A percentile compares a stretch with the other conserved stretches of the same genome.
These are phyloP conservation scores for Pithys albifrons DNA, from an alignment of 2,113 vertebrate species.

Conservation along the genomic window DNA sequence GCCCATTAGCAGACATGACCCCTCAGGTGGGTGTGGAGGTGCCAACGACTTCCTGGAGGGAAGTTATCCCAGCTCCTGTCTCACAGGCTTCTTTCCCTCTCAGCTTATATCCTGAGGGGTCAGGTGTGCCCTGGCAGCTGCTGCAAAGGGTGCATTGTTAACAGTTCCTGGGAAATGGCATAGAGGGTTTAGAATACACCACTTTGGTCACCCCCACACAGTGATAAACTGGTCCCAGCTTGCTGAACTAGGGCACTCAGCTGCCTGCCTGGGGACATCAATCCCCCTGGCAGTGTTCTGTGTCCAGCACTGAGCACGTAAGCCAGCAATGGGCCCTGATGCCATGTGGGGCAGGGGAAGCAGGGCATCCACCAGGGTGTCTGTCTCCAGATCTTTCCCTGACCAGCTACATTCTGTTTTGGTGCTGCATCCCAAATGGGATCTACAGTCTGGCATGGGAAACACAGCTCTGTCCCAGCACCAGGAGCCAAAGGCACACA, in stretches of 20 bases:
- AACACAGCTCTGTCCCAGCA: neutral
- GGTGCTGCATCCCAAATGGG: neutral
- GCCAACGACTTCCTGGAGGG: too few relatives aligned
- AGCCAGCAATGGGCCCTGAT: accelerated
- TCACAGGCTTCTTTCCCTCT: too few relatives aligned
- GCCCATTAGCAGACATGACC: too few relatives aligned
- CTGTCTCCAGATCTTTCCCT: neutral
- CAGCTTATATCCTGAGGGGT: too few relatives aligned
- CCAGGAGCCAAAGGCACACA: neutral
- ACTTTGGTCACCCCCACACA: too few relatives aligned
- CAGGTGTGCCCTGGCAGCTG: too few relatives aligned
- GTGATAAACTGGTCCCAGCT: too few relatives aligned
- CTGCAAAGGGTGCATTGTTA: too few relatives aligned
- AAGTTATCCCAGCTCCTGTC: too few relatives aligned
- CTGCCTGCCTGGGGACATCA: neutral
- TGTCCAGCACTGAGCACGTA: neutral
- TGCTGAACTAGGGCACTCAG: neutral
- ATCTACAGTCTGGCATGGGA: neutral
- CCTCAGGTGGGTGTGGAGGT: too few relatives aligned
- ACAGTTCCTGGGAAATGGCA: too few relatives aligned
- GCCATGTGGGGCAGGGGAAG: neutral
- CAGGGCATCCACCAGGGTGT: accelerated
- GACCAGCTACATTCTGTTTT: neutral
- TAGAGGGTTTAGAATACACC: too few relatives aligned
- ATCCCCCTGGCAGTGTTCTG: neutral